Evolutionary conservation across 2,113 vertebrate genomes (phyloP), one percentile per base, ranked within the genome.

Genomic region (Pachyramphus minor): DNA sequence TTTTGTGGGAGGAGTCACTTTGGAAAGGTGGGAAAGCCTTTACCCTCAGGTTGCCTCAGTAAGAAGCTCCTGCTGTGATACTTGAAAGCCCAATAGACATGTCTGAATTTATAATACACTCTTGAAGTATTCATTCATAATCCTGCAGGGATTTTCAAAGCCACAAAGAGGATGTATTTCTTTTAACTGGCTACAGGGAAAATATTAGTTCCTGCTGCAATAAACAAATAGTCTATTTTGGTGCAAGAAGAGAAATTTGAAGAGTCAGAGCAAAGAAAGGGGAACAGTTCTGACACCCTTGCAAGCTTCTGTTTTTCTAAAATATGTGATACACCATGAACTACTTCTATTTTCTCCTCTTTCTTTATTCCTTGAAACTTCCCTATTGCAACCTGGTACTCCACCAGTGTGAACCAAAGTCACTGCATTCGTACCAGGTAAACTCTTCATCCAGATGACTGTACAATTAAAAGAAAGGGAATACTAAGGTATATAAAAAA

Each of bases 121-220:
- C 97, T 97, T 96, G 96, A 96, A 97, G 96, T 94, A 91, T 95
- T 97, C 95, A 93, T 96, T 97, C 95, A 93, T 90, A 95, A 95
- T 97, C 96, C 97, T 94, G 86, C 87, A 95, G 97, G 96, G 96
- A 90, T 95, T 97, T 97, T 96, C 97, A 97, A 95, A 97, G 96
- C 95, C 89, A 66, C 55, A 64, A 91, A 95, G 87, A 97, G 87
- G 95, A 91, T 52, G 83, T 88, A 75, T 69, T 88, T 89, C 92
- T 95, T 93, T 94, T 84, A 96, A 84, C 92, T 45, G 76, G 82
- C 93, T 93, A 92, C 59, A 89, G 88, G 94, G 75, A 87, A 84
- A 93, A 96, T 96, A 92, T 80, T 90, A 85, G 92, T 77, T 92
- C 95, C 94, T 92, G 44, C 63, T 53, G 53, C 71, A 75, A 91